Evolutionary conservation across 2,888 invertebrate genomes (phyloP), one percentile per base, ranked within the genome.

Genomic region (Temnothorax rugatulus): DNA sequence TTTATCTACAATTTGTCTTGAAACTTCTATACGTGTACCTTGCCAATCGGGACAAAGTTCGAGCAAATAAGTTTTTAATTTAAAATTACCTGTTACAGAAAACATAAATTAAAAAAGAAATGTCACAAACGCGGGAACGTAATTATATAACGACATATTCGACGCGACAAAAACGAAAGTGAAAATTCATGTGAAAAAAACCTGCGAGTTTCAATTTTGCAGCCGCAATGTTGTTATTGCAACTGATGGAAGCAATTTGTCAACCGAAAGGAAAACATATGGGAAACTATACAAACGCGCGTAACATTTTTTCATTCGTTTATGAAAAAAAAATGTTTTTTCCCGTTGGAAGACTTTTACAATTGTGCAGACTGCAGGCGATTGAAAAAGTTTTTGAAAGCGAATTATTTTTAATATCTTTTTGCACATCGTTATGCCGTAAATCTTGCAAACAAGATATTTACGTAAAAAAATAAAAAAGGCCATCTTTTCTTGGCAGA

Each of bases 241-340:
- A 66, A 25, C 18, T 52, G 38, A 52, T 25, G 66, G 18, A 5
- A 50, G 29, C 47, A 66, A 77, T 77, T 66, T 41, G 52, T 77
- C 52, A 66, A 52, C 4, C 13, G 25, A 66, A 41, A 77, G 4
- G 34, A 21, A 41, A 38, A n/a, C 9, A 13, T 25, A 66, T n/a
- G 15, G 29, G 4, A 4, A 13, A 66, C 50, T 25, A 2, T 21
- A 41, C 38, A 25, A n/a, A 38, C 38, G 38, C 15, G 15, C 13
- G 52, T 25, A 25, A 63, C 44, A 38, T 11, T 52, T 38, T 76
- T 66, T 38, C 29, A 47, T 21, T 44, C 8, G 50, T n/a, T 64
- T 18, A 38, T 21, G 11, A 21, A 52, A 66, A 66, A 76, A 52
- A 52, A 25, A 15, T 15, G 3, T 50, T n/a, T n/a, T 59, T 66